phyloP scores from a whole-genome alignment of 1,140 invertebrate species.

The Papilio helenus region DNA sequence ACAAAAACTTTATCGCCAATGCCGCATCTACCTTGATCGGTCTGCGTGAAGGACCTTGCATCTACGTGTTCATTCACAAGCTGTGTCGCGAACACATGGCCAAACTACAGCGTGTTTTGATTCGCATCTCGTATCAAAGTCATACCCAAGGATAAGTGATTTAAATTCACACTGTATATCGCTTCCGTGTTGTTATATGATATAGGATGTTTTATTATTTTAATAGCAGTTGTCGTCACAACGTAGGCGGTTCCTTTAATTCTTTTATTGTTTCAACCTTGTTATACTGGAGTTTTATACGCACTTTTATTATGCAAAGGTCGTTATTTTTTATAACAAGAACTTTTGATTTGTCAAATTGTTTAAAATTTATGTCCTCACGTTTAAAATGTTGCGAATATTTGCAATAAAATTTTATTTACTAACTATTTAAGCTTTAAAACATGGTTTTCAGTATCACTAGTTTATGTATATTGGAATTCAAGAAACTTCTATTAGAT shows the following conservation, averaged over 20 bases:
- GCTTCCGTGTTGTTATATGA: conserved; percentile 33
- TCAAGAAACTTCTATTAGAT: neutral
- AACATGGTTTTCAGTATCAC: neutral
- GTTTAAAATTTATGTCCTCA: neutral
- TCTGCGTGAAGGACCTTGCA: conserved; percentile 22
- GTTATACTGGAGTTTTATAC: conserved; percentile 29
- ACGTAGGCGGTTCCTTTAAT: conserved; percentile 23
- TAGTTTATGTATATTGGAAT: neutral
- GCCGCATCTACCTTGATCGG: conserved; percentile 25
- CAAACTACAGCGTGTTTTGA: conserved; percentile 27
- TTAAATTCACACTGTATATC: conserved; percentile 12
- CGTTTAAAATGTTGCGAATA: neutral
- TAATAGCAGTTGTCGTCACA: conserved; percentile 3
- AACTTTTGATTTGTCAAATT: conserved; percentile 21
- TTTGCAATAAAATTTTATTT: neutral
- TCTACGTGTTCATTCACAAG: conserved; percentile 29
- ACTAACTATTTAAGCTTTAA: neutral
- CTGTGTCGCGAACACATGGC: neutral
- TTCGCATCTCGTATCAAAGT: conserved; percentile 31
- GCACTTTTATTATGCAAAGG: conserved; percentile 23
- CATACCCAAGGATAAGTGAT: conserved; percentile 29
- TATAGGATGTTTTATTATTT: conserved; percentile 29
- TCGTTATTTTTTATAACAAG: conserved; percentile 24
- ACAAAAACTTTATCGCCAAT: neutral
- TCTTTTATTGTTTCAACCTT: conserved; percentile 41